Evolutionary conservation across 1,140 invertebrate species (phyloP).

Genomic region (Andrena cerasifolii): DNA sequence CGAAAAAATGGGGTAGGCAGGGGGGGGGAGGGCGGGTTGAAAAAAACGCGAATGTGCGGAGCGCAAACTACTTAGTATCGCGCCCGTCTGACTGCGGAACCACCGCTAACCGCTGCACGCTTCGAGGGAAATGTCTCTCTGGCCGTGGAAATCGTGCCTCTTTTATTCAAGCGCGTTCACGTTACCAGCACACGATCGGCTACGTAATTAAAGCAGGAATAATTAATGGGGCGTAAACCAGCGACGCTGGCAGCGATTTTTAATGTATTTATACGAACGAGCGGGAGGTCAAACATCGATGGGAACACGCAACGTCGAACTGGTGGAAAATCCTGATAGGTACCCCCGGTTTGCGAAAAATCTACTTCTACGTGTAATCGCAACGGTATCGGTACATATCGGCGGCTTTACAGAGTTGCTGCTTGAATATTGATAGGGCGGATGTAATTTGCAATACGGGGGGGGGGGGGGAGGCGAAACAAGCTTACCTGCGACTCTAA

Average conservation of each 20-base stretch:
- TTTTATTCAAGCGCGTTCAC: conserved; percentile 17
- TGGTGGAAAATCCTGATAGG: no score
- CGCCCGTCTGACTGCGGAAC: background rate
- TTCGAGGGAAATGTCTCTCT: background rate
- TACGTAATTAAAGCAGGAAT: conserved; percentile 34
- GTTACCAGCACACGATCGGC: background rate
- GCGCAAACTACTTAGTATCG: background rate
- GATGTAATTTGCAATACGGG: no score
- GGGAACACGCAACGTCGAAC: no score
- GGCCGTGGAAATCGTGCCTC: conserved; percentile 14
- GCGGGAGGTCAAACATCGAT: background rate
- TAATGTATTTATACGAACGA: background rate
- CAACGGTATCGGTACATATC: no score
- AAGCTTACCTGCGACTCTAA: no score
- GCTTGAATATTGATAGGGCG: no score
- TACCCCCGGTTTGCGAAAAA: no score
- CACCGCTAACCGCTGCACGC: background rate
- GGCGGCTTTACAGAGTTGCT: no score
- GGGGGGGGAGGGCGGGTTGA: background rate
- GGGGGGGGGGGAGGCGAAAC: no score
- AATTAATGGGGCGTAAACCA: conserved; percentile 15
- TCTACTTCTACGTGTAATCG: no score
- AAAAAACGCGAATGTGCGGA: background rate
- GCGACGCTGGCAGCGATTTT: background rate
- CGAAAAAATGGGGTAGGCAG: no score